Evolutionary conservation across 2,113 vertebrate genomes (phyloP), one percentile per base, ranked within the genome.

Genomic region (Seriola dumerili): DNA sequence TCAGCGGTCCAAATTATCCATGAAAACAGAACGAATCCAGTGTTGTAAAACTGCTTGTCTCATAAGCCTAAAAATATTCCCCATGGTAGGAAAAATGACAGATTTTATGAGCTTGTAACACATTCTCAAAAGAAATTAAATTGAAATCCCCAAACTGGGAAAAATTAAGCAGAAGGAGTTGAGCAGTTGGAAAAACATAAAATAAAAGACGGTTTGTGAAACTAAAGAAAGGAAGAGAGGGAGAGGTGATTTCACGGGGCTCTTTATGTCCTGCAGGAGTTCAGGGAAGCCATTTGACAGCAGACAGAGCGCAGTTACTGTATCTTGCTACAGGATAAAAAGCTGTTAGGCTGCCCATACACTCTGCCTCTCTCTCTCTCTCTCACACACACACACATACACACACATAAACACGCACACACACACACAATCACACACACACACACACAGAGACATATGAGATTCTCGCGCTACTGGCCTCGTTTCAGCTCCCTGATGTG

Each of bases 231-330:
- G 61, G 46, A 73, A 71, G 57, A 7, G 42, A 46, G 38, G 36
- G 70, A 48, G 73, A 78, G 8, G 40, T 77, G 34, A 88, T 87
- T 78, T 86, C 81, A 74, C 52, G 29, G 79, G 62, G 78, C 65
- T 85, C 68, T 74, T 78, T 72, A 64, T 76, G 79, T 88, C 88
- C 85, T 74, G 84, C n/a, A 52, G 78, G 81, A 93, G 73, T 83
- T 87, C 74, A 82, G 86, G 77, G 88, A 90, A 89, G 77, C 78
- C 88, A 88, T 89, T 91, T 90, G 90, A 92, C 90, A 90, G 82
- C 80, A 91, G 88, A 89, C 78, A 88, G 85, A 85, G 76, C 78
- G 42, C 52, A 90, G 87, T 90, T 88, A 92, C 89, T 78, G 84
- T 86, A 89, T 92, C 83, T 86, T 8, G 61, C 83, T 77, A 78